These are phyloP conservation scores for Chiridota heheva DNA, from an alignment of 35 echinoderm and acorn worm species.

Conservation along the genomic window DNA sequence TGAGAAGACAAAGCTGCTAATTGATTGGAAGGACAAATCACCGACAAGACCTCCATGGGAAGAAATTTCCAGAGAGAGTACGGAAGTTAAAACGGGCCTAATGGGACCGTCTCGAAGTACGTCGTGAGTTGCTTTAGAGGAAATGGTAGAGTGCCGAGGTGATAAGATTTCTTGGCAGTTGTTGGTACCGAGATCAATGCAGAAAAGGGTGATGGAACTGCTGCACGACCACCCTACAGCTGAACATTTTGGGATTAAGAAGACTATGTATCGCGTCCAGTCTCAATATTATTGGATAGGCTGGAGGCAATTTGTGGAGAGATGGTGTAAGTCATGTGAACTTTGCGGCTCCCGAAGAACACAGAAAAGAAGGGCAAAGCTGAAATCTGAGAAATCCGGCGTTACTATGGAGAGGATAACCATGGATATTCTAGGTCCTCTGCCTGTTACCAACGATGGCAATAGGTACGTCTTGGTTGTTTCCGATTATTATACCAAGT, in stretches of 20 bases:
- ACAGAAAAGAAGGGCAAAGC: not conserved
- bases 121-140: conserved; percentile 1
- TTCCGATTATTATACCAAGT: conserved; percentile 69
- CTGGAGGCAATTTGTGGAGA: not conserved
- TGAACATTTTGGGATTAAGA: conserved; percentile 40
- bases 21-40: conserved; percentile 6
- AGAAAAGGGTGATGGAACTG: not conserved
- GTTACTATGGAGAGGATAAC: conserved; percentile 48
- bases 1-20: not conserved
- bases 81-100: conserved; percentile 25
- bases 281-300: conserved; percentile 26
- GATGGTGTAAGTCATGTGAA: conserved; percentile 1
- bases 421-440: conserved; percentile 54
- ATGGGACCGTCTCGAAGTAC: conserved; percentile 46
- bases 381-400: not conserved
- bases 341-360: not conserved
- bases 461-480: conserved; percentile 54
- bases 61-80: not conserved
- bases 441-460: conserved; percentile 21
- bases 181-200: conserved; percentile 20
- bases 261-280: conserved; percentile 27
- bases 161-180: conserved; percentile 31
- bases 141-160: conserved; percentile 30
- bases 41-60: not conserved
- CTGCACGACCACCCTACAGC: conserved; percentile 27